Evolutionary conservation across 2,888 invertebrate genomes (phyloP).

Genomic region (Pocota personata): DNA sequence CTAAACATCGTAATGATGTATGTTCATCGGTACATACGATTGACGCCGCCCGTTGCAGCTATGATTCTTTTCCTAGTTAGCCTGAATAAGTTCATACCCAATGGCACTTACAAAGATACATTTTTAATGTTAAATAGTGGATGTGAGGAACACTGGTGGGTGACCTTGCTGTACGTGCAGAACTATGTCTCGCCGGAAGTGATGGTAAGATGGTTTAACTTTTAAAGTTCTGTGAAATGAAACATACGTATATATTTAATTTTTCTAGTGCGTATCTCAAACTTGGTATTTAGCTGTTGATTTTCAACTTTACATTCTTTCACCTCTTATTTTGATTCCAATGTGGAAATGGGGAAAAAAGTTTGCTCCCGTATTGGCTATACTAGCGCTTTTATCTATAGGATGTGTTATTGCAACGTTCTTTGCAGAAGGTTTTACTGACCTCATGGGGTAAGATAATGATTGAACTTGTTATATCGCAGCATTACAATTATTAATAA

Average conservation of each 20-base stretch:
- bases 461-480: no score
- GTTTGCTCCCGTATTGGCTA: slow-evolving; percentile 70
- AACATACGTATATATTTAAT: no score
- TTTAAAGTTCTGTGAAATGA: neutral
- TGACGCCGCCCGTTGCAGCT: slow-evolving; percentile 83
- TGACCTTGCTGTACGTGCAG: slow-evolving; percentile 82
- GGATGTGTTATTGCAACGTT: slow-evolving; percentile 55
- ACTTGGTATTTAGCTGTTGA: slow-evolving; percentile 85
- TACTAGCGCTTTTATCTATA: slow-evolving; percentile 58
- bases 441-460: slow-evolving; percentile 20
- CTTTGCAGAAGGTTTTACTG: slow-evolving; percentile 7
- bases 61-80: slow-evolving; percentile 82
- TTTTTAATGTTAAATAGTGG: neutral
- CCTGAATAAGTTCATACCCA: slow-evolving; percentile 81
- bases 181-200: slow-evolving; percentile 79
- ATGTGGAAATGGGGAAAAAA: slow-evolving; percentile 79
- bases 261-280: slow-evolving; percentile 76
- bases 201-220: slow-evolving; percentile 75
- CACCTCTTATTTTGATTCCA: slow-evolving; percentile 83
- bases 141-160: slow-evolving; percentile 82
- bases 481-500: no score
- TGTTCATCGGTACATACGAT: slow-evolving; percentile 80
- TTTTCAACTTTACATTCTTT: slow-evolving; percentile 84
- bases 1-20: slow-evolving; percentile 78
- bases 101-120: slow-evolving; percentile 81